Evolutionary conservation across 1,140 invertebrate genomes (phyloP).

Genomic region (Tachypleus tridentatus): DNA sequence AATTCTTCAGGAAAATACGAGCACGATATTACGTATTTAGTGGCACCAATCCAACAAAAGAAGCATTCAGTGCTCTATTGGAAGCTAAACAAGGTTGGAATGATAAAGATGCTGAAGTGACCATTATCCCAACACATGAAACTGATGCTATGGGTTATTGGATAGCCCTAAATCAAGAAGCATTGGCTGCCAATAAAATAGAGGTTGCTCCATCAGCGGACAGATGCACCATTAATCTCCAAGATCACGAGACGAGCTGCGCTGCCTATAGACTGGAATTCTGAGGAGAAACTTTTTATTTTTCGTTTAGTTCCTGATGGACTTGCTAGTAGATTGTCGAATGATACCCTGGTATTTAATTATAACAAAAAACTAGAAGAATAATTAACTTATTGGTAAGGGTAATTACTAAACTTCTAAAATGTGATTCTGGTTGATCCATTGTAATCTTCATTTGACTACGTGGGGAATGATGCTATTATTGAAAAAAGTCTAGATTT

Average conservation of each 20-base stretch:
- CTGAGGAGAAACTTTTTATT: conserved; percentile 41
- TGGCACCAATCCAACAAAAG: conserved; percentile 80
- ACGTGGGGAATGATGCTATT: too few species aligned
- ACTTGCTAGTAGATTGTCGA: too few species aligned
- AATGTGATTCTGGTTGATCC: too few species aligned
- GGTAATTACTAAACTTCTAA: too few species aligned
- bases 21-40: conserved; percentile 95
- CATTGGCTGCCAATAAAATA: conserved; percentile 77
- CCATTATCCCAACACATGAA: conserved; percentile 95
- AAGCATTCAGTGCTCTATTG: conserved; percentile 86
- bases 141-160: conserved; percentile 90
- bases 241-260: conserved; percentile 94
- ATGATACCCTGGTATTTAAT: too few species aligned
- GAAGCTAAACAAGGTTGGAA: conserved; percentile 95
- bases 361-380: too few species aligned
- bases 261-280: conserved; percentile 94
- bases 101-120: conserved; percentile 87
- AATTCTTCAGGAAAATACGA: conserved; percentile 86
- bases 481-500: too few species aligned
- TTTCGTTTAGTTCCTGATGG: too few species aligned
- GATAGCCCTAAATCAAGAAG: conserved; percentile 90
- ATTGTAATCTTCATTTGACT: too few species aligned
- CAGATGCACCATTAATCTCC: conserved; percentile 90
- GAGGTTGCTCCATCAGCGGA: conserved; percentile 91
- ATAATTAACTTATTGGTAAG: too few species aligned